Conservation (phyloP, 2,888 invertebrate species). For the Hydriomena furcata region DNA sequence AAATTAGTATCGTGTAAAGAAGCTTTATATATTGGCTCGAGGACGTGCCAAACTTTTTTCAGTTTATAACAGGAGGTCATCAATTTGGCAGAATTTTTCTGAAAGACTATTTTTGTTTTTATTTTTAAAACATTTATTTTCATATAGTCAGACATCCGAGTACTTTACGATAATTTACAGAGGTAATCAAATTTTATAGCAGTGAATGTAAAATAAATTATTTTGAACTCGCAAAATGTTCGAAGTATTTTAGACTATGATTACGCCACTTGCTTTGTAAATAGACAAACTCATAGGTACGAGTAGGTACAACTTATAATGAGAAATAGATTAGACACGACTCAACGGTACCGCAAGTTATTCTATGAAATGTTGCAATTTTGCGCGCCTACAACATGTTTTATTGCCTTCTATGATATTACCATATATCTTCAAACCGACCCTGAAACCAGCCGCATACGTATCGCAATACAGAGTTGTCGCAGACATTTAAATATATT, state of each 20-base stretch:
- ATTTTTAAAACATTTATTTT: too few species aligned
- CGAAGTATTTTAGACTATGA: not conserved
- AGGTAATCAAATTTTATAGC: too few species aligned
- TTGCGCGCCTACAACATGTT: slow-evolving; percentile 31
- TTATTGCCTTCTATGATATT: slow-evolving; percentile 19
- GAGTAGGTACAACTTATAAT: slow-evolving; percentile 23
- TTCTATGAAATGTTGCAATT: slow-evolving; percentile 44
- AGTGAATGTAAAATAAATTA: too few species aligned
- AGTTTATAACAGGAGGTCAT: too few species aligned
- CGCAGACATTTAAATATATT: slow-evolving; percentile 67
- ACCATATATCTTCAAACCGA: slow-evolving; percentile 37
- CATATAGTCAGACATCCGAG: too few species aligned
- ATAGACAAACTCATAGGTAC: slow-evolving; percentile 31
- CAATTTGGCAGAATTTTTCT: too few species aligned
- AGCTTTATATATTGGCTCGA: too few species aligned
- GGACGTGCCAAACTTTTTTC: too few species aligned
- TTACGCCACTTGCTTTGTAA: slow-evolving; percentile 30
- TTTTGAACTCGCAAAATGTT: not conserved
- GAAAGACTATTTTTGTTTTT: too few species aligned
- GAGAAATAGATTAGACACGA: slow-evolving; percentile 52
- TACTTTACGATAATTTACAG: too few species aligned
- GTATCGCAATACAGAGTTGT: slow-evolving; percentile 59
- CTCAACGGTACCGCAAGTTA: slow-evolving; percentile 39
- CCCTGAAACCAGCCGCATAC: slow-evolving; percentile 60
- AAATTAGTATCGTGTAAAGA: too few species aligned